Evolutionary conservation across 2,113 vertebrate genomes (phyloP), one percentile per base, ranked within the genome.

Genomic region (Triplophysa tibetana): DNA sequence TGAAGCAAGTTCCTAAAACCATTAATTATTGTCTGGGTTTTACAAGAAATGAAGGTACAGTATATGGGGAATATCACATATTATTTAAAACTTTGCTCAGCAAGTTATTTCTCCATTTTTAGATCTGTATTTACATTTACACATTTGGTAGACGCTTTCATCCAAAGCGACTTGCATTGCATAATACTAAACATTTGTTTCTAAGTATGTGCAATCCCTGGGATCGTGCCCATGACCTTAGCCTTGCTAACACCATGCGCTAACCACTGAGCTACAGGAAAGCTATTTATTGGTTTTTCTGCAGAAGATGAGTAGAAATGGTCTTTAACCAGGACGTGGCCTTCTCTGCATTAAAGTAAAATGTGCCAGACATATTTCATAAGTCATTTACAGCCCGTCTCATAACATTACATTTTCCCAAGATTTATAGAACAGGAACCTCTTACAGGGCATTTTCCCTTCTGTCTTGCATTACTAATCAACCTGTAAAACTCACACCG

Each of bases 401-500:
- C 89, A 83, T 90, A 91, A 91, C 83, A 90, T 89, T 85, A 64
- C 78, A 88, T 88, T 84, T 84, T 85, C 78, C 83, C 83, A 65
- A 85, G 85, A 93, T 91, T 92, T 91, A 91, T 85, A 83, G 78
- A 29, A 80, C 88, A 89, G 88, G 43, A 54, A 89, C 88, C 86
- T 88, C 87, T 90, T 92, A 90, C 89, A 88, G 90, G 81, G 85
- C 83, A 88, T 87, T 89, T 90, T 90, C 89, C 86, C 86, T 88
- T 82, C 86, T 77, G 73, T 74, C 88, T 84, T 67, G 85, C 88
- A 85, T 91, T 89, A 89, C 78, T 84, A 85, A 81, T 82, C 78
- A 81, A 56, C 67, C 78, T 78, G 86, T 91, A 89, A 91, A 90
- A 90, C 74, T 87, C 83, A 89, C 88, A 86, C 86, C 86, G 85